These are phyloP conservation scores for Oncopeltus fasciatus DNA, from an alignment of 1,140 invertebrate genomes.

Conservation along the genomic window DNA sequence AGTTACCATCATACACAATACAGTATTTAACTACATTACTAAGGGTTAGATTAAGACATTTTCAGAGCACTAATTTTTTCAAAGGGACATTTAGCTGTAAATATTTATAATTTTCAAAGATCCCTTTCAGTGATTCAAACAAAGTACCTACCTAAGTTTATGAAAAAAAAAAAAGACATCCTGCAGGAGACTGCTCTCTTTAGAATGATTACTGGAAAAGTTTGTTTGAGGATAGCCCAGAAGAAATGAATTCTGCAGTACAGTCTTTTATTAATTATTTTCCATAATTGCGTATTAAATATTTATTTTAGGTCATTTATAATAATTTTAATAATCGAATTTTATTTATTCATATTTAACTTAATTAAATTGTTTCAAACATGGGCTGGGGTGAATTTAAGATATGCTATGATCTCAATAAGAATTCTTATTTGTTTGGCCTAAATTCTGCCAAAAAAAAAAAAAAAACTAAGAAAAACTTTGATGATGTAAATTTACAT, in stretches of 20 bases:
- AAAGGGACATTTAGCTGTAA: too few relatives aligned
- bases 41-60: too few relatives aligned
- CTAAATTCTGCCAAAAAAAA: constrained; percentile 3
- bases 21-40: too few relatives aligned
- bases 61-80: too few relatives aligned
- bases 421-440: background rate
- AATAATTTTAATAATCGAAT: background rate
- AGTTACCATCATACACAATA: too few relatives aligned
- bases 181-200: constrained; percentile 2
- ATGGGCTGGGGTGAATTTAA: constrained; percentile 10
- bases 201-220: background rate
- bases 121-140: too few relatives aligned
- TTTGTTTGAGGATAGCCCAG: background rate
- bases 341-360: background rate
- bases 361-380: background rate
- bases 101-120: too few relatives aligned
- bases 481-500: too few relatives aligned
- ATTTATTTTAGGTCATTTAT: background rate
- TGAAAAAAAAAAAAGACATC: constrained; percentile 4
- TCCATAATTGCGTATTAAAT: background rate
- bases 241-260: background rate
- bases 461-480: too few relatives aligned
- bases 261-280: background rate
- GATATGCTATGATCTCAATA: constrained; percentile 9
- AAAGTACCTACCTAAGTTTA: too few relatives aligned